A percentile compares a stretch with the other conserved stretches of the same genome.
Evolutionary conservation across 2,888 invertebrate species (phyloP).

Genomic region (Arge pagana): DNA sequence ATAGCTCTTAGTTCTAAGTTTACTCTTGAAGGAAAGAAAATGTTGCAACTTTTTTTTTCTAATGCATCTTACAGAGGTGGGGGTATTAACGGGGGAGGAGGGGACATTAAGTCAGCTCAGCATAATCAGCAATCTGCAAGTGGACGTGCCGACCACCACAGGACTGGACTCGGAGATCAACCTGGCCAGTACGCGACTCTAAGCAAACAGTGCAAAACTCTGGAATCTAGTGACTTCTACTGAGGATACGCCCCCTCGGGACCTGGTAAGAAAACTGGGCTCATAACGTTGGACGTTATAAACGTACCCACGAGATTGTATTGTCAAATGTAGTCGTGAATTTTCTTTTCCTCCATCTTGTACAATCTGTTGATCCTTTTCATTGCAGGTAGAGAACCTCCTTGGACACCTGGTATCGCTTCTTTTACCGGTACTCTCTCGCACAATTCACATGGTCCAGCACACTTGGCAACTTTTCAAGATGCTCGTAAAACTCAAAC

Average conservation of each 20-base stretch:
- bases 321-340: too few species aligned
- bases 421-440: slow-evolving; percentile 55
- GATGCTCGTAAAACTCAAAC: slow-evolving; percentile 56
- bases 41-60: slow-evolving; percentile 46
- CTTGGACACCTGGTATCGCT: slow-evolving; percentile 56
- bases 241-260: slow-evolving; percentile 75
- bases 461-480: slow-evolving; percentile 55
- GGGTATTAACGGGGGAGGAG: slow-evolving; percentile 54
- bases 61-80: slow-evolving; percentile 57
- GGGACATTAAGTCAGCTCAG: slow-evolving; percentile 58
- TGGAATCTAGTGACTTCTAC: slow-evolving; percentile 93
- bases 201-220: slow-evolving; percentile 94
- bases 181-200: slow-evolving; percentile 87
- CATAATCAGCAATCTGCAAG: slow-evolving; percentile 61
- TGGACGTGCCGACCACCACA: slow-evolving; percentile 59
- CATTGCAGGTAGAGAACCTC: slow-evolving; percentile 53
- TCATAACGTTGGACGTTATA: too few species aligned
- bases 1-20: background rate
- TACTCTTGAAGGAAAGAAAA: slow-evolving; percentile 36
- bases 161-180: slow-evolving; percentile 58
- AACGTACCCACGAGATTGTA: too few species aligned
- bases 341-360: too few species aligned
- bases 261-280: slow-evolving; percentile 51
- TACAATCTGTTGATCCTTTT: background rate
- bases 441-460: slow-evolving; percentile 54